Conservation (phyloP, 2,113 vertebrate species). For the Sterrhoptilus dennistouni region DNA sequence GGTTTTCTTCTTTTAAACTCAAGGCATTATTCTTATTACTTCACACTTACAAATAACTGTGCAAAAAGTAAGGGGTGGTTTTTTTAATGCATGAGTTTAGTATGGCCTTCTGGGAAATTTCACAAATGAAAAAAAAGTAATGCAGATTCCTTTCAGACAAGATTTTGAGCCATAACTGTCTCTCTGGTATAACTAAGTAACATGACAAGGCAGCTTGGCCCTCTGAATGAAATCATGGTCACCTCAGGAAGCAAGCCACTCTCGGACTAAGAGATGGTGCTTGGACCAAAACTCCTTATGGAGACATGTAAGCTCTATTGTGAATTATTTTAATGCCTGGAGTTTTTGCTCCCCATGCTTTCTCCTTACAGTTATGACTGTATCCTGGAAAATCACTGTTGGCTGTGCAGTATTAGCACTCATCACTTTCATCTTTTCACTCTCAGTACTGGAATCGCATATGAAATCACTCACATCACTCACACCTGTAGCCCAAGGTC, state of each 20-base stretch:
- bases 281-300: neutral
- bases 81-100: neutral
- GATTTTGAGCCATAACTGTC: neutral
- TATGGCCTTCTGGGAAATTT: neutral
- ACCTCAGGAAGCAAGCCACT: neutral
- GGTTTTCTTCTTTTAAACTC: neutral
- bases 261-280: neutral
- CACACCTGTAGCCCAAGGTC: neutral
- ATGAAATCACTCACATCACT: neutral
- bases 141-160: neutral
- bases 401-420: neutral
- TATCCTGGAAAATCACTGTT: neutral
- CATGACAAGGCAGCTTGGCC: neutral
- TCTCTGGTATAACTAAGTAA: neutral
- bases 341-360: neutral
- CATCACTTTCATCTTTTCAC: neutral
- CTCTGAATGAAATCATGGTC: neutral
- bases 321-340: neutral
- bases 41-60: neutral
- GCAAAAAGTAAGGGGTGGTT: rapidly evolving
- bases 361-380: neutral
- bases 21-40: neutral
- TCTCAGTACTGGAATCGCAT: neutral
- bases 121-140: neutral
- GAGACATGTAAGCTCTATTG: neutral